A percentile compares a stretch with the other conserved stretches of the same genome.
phyloP scores from a whole-genome alignment of 2,888 invertebrate genomes.

The Bhutanitis thaidina region DNA sequence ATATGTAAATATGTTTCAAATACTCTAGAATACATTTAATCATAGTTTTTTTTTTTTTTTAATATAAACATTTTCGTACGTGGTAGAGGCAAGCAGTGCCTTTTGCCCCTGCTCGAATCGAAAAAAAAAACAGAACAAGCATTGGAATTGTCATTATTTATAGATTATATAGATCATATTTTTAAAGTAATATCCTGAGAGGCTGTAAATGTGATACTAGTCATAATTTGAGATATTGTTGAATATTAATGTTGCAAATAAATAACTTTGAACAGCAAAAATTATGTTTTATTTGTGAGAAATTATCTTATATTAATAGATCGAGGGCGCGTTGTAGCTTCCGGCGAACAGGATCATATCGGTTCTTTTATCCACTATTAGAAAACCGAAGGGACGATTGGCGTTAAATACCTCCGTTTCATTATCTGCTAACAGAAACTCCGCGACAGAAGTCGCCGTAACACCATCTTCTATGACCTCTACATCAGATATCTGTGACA shows the following conservation, averaged over 20 bases:
- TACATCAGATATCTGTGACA: slow-evolving; percentile 48
- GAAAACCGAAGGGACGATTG: slow-evolving; percentile 50
- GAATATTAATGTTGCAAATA: slow-evolving; percentile 26
- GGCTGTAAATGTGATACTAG: slow-evolving; percentile 57
- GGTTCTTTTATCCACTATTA: slow-evolving; percentile 48
- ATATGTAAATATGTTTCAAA: too few relatives aligned
- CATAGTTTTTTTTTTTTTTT: too few relatives aligned
- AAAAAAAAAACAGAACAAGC: too few relatives aligned
- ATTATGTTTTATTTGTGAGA: not conserved
- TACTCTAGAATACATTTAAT: too few relatives aligned
- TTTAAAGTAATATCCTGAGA: slow-evolving; percentile 21
- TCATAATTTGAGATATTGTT: slow-evolving; percentile 33
- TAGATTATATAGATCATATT: too few relatives aligned
- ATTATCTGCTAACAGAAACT: slow-evolving; percentile 30
- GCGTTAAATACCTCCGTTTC: slow-evolving; percentile 37
- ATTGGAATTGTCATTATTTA: too few relatives aligned
- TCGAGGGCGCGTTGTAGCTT: slow-evolving; percentile 43
- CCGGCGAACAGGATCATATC: slow-evolving; percentile 58
- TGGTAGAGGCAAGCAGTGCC: too few relatives aligned
- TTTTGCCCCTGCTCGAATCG: too few relatives aligned
- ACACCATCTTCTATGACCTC: slow-evolving; percentile 51
- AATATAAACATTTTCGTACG: too few relatives aligned
- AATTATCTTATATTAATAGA: slow-evolving; percentile 30
- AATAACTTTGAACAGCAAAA: not conserved
- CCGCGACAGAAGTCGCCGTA: slow-evolving; percentile 28